Evolutionary conservation across 2,797 vertebrate species (phyloP).

Genomic region (Mormyrops attenuatus): DNA sequence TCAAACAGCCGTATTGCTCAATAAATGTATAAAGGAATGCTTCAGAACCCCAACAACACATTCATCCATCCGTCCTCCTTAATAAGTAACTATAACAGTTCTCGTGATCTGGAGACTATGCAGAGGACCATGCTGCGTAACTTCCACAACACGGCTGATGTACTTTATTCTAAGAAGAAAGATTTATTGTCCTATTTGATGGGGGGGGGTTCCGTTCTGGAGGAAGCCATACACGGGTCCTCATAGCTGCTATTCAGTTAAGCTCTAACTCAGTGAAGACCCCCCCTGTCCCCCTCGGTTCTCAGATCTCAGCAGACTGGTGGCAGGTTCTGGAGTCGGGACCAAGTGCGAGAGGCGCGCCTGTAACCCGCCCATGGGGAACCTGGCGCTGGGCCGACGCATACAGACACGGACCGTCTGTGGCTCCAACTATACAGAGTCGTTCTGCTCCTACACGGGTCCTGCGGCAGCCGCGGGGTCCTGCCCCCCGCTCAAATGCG

Average conservation of each 20-base stretch:
- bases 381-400: constrained; percentile 78
- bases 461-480: constrained; percentile 44
- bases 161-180: neutral
- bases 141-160: neutral
- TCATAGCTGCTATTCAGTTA: neutral
- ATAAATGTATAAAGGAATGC: neutral
- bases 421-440: constrained; percentile 67
- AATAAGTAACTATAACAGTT: neutral
- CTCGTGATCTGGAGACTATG: neutral
- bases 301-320: constrained; percentile 56
- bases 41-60: neutral
- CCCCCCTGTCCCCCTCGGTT: neutral
- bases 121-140: neutral
- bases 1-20: neutral
- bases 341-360: constrained; percentile 77
- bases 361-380: constrained; percentile 94
- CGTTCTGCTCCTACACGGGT: constrained; percentile 70
- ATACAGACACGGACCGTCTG: constrained; percentile 79
- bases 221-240: neutral
- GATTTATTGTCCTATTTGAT: neutral
- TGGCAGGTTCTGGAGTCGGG: constrained; percentile 51
- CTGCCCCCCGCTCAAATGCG: constrained; percentile 63
- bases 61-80: neutral
- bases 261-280: neutral
- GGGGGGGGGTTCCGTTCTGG: neutral